Conservation (phyloP, 1,140 invertebrate genomes). For the Sycophaga agraensis region DNA sequence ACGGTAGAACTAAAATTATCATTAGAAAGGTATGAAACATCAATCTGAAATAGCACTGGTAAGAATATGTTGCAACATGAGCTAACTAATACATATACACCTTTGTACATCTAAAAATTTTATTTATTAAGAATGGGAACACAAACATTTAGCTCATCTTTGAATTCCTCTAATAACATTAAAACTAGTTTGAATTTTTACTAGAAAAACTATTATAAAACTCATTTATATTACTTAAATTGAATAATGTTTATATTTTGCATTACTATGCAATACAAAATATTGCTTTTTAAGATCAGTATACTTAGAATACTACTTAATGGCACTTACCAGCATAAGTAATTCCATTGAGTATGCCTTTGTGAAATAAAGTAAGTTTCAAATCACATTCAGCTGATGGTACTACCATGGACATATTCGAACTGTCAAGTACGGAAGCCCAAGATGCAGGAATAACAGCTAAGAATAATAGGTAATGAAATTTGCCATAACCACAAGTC, state of each 20-base stretch:
- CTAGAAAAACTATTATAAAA: no score
- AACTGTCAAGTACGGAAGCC: conserved; percentile 67
- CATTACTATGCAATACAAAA: conserved; percentile 18
- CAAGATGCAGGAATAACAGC: conserved; percentile 65
- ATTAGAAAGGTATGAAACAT: no score
- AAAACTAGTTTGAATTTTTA: no score
- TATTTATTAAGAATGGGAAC: no score
- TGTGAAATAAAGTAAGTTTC: conserved; percentile 63
- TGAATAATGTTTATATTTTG: background rate
- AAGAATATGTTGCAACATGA: no score
- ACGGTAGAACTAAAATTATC: no score
- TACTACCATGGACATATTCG: conserved; percentile 68
- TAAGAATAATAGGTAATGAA: conserved; percentile 65
- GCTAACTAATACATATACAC: no score
- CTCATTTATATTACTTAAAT: background rate
- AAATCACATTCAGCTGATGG: conserved; percentile 73
- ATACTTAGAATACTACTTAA: background rate
- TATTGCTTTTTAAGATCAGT: background rate
- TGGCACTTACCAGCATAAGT: conserved; percentile 64
- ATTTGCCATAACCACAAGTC: conserved; percentile 65
- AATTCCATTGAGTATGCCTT: conserved; percentile 69
- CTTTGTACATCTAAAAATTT: no score
- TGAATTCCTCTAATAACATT: no score
- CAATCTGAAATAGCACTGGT: no score
- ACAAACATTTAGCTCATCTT: no score